phyloP scores from a whole-genome alignment of 2,113 vertebrate genomes.

The Chionomys nivalis region DNA sequence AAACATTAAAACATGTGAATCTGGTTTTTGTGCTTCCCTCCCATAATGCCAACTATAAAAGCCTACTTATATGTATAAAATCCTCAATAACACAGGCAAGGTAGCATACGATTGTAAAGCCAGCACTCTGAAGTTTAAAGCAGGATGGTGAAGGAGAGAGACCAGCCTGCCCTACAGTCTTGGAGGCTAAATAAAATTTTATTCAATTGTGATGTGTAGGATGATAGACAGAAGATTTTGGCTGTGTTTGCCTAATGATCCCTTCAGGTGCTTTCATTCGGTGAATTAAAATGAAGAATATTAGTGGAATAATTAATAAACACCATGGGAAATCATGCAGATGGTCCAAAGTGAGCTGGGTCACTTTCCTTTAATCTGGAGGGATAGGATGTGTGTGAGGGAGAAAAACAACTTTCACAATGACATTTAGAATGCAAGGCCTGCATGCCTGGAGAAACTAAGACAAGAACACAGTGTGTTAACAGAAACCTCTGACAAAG shows the following conservation, averaged over 20 bases:
- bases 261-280: not conserved
- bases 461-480: not conserved
- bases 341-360: not conserved
- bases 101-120: not conserved
- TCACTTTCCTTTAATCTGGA: not conserved
- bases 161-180: not conserved
- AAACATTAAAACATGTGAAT: not conserved
- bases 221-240: not conserved
- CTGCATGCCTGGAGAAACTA: not conserved
- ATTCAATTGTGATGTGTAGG: not conserved
- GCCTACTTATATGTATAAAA: not conserved
- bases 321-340: not conserved
- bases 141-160: not conserved
- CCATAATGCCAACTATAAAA: not conserved
- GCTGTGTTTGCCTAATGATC: not conserved
- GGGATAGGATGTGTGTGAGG: rapidly evolving
- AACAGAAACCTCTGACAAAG: not conserved
- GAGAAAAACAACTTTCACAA: not conserved
- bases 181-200: not conserved
- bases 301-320: not conserved
- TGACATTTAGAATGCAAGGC: no score
- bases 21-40: not conserved
- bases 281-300: not conserved
- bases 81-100: not conserved
- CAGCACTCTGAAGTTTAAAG: not conserved